Evolutionary conservation across 2,888 invertebrate genomes (phyloP).

Genomic region (Phymatocera aterrima): DNA sequence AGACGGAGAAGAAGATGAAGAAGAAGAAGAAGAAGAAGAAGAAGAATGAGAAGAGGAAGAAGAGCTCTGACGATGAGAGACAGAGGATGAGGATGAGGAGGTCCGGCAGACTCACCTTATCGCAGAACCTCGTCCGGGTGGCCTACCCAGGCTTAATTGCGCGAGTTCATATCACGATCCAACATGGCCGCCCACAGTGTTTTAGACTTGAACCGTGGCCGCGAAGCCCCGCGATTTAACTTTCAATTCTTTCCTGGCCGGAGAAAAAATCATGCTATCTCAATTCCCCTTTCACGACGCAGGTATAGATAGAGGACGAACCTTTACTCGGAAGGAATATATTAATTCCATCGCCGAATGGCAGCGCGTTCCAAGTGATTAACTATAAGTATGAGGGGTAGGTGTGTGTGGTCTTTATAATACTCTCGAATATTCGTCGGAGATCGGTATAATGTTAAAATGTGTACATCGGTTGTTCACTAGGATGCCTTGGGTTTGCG

Average conservation of each 20-base stretch:
- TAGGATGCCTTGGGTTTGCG: conserved; percentile 44
- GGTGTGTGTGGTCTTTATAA: background rate
- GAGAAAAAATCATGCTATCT: conserved; percentile 16
- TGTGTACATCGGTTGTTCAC: background rate
- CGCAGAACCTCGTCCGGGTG: conserved; percentile 72
- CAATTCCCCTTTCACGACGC: background rate
- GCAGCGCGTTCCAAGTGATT: no score
- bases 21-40: conserved; percentile 34
- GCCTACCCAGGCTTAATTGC: conserved; percentile 74
- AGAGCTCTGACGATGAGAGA: conserved; percentile 50
- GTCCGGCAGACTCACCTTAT: conserved; percentile 70
- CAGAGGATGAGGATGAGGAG: conserved; percentile 46
- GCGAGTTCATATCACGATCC: conserved; percentile 73
- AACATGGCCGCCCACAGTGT: conserved; percentile 73
- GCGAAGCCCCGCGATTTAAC: conserved; percentile 34
- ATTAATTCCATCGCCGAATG: background rate
- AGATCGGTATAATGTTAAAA: conserved; percentile 6
- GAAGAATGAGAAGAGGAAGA: conserved; percentile 50
- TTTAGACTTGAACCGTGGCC: conserved; percentile 50
- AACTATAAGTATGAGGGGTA: background rate
- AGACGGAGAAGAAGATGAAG: conserved; percentile 48
- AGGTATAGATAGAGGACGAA: background rate
- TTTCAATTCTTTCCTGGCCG: background rate
- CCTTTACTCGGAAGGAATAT: background rate
- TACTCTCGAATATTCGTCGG: background rate